Conservation (phyloP, 2,113 vertebrate species). For the Ptilonorhynchus violaceus region DNA sequence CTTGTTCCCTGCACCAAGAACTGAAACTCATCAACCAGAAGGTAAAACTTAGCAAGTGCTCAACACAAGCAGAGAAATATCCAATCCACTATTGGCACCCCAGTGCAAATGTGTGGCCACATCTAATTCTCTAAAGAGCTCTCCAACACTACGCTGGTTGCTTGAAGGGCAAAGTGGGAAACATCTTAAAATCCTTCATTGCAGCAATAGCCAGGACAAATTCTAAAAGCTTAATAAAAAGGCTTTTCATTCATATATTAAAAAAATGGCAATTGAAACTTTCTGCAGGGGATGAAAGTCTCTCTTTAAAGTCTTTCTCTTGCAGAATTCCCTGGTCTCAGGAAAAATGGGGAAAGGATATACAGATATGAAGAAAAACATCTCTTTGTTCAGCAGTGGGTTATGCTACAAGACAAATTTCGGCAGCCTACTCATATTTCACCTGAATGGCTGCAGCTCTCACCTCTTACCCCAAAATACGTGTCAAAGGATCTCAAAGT, state of each 20-base stretch:
- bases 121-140: neutral
- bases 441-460: neutral
- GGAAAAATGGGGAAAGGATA: neutral
- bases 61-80: neutral
- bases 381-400: neutral
- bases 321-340: neutral
- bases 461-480: neutral
- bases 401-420: neutral
- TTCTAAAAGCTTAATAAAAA: neutral
- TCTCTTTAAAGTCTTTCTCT: neutral
- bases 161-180: neutral
- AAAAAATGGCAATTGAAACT: neutral
- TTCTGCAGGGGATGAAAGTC: neutral
- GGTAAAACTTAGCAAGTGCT: neutral
- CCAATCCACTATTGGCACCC: neutral
- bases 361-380: neutral
- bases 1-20: neutral
- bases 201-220: neutral
- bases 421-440: neutral
- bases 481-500: neutral
- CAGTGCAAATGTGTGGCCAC: neutral
- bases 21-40: neutral
- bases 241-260: neutral
- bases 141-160: neutral
- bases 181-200: neutral